Evolutionary conservation across 2,888 invertebrate species (phyloP).

Genomic region (Tridacna gigas): DNA sequence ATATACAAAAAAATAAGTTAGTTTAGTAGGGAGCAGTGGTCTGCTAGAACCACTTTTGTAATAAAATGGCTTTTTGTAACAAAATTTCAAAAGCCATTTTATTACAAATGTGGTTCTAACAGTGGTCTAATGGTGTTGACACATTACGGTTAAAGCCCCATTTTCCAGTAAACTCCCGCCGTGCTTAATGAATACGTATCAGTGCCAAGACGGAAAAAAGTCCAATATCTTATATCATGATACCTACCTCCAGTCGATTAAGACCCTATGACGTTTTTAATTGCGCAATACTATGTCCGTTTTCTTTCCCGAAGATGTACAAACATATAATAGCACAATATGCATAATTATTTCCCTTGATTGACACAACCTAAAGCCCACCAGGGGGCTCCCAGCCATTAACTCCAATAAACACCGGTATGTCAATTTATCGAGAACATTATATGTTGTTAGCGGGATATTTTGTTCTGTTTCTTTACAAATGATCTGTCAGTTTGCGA

Average conservation of each 20-base stretch:
- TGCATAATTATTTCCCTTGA: conserved; percentile 8
- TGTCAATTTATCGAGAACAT: not conserved
- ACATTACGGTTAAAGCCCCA: too few species aligned
- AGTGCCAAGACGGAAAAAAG: not conserved
- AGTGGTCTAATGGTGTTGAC: too few species aligned
- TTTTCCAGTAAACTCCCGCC: not conserved
- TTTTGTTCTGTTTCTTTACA: not conserved
- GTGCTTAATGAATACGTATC: not conserved
- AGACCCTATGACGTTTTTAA: not conserved
- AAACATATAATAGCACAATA: not conserved
- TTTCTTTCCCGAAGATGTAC: not conserved
- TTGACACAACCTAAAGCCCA: conserved; percentile 3
- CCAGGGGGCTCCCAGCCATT: not conserved
- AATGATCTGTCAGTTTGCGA: not conserved
- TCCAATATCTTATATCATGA: conserved; percentile 3
- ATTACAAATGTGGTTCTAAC: too few species aligned
- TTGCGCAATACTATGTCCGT: not conserved
- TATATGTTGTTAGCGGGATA: not conserved
- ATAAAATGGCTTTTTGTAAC: too few species aligned
- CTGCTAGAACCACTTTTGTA: too few species aligned
- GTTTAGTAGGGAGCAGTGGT: too few species aligned
- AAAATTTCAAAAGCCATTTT: too few species aligned
- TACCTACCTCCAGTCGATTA: not conserved
- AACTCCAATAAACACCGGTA: not conserved
- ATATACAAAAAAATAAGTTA: too few species aligned